phyloP scores from a whole-genome alignment of 2,888 invertebrate species.

The Orchesellides sinensis region DNA sequence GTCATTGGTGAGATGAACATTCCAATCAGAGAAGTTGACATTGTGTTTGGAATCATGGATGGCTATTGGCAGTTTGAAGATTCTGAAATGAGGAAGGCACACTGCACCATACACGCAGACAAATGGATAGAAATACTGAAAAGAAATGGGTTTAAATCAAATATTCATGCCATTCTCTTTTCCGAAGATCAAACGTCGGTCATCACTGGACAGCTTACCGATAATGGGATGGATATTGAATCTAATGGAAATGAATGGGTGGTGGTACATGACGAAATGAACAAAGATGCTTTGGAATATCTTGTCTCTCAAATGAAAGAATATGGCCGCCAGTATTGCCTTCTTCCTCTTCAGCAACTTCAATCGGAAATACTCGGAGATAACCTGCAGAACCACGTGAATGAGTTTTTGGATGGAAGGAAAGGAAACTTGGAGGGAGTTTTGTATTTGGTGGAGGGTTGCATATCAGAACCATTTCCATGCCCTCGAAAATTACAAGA shows the following conservation, averaged over 20 bases:
- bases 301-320: neutral
- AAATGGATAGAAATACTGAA: constrained; percentile 19
- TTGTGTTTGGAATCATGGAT: constrained; percentile 23
- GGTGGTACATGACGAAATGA: neutral
- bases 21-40: neutral
- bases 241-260: neutral
- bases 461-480: neutral
- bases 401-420: neutral
- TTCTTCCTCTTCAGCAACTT: neutral
- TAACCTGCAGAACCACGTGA: neutral
- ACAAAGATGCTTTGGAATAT: neutral
- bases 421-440: constrained; percentile 13
- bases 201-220: neutral
- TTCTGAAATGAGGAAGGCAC: constrained; percentile 4
- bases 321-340: neutral
- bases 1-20: constrained; percentile 14
- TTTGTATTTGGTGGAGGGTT: neutral
- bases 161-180: neutral
- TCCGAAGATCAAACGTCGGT: neutral
- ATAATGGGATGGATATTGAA: too few species aligned
- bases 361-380: neutral
- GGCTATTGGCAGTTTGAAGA: constrained; percentile 43
- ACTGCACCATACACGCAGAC: neutral
- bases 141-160: constrained; percentile 2
- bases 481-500: neutral